phyloP scores from a whole-genome alignment of 1,140 invertebrate species.

The Drosophila leontia region DNA sequence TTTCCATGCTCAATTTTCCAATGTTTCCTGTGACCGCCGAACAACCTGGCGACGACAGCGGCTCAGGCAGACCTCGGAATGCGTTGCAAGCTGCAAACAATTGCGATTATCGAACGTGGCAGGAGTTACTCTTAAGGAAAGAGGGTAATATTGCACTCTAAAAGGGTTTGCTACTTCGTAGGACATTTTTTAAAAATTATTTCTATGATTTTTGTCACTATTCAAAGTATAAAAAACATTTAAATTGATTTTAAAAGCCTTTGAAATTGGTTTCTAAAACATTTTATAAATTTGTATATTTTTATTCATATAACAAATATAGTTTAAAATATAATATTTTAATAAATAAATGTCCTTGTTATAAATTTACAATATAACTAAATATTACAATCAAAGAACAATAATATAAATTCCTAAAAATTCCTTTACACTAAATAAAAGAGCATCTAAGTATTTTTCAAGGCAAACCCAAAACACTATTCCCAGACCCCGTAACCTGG shows the following conservation, averaged over 20 bases:
- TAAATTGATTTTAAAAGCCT: not conserved
- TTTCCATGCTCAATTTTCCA: constrained; percentile 83
- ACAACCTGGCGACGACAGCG: constrained; percentile 61
- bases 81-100: constrained; percentile 82
- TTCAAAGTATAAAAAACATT: not conserved
- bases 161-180: not conserved
- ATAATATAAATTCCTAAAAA: too few species aligned
- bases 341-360: not conserved
- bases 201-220: accelerated
- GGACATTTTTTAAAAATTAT: not conserved
- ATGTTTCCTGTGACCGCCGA: constrained; percentile 78
- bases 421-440: not conserved
- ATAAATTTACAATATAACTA: not conserved
- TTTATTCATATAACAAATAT: too few species aligned
- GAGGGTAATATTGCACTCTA: not conserved
- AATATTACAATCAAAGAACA: not conserved
- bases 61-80: constrained; percentile 56
- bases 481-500: constrained; percentile 8
- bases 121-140: constrained; percentile 4
- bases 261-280: not conserved
- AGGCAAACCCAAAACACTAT: not conserved
- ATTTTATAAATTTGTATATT: too few species aligned
- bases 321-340: too few species aligned
- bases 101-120: constrained; percentile 79
- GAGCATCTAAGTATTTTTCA: not conserved